Conservation (phyloP, 1,140 invertebrate species). For the Matsumurasca onukii region DNA sequence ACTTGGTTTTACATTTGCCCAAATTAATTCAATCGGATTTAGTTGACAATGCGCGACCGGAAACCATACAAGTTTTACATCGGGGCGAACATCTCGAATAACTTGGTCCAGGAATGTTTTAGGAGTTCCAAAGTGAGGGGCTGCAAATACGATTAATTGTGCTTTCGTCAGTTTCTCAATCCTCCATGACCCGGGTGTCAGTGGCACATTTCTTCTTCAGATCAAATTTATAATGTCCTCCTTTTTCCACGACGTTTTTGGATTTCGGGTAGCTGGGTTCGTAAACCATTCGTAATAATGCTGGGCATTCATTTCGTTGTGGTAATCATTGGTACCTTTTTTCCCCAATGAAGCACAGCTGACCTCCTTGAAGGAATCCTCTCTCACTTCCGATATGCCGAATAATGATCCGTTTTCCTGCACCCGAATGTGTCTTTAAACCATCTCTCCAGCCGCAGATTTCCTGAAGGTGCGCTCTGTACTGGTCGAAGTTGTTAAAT, state of each 20-base stretch:
- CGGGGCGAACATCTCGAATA: conserved; percentile 9
- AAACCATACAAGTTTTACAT: conserved; percentile 24
- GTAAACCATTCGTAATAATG: background rate
- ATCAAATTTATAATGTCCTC: background rate
- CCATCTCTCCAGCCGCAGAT: background rate
- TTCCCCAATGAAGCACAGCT: background rate
- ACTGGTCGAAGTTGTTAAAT: background rate
- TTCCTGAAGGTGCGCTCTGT: background rate
- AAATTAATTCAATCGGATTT: conserved; percentile 33
- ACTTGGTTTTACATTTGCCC: conserved; percentile 25
- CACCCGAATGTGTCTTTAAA: background rate
- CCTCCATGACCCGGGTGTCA: background rate
- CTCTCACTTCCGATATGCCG: background rate
- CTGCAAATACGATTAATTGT: background rate
- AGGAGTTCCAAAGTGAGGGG: background rate
- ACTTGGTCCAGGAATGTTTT: background rate
- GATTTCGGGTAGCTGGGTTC: too few species aligned
- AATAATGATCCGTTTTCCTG: background rate
- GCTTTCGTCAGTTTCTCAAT: background rate
- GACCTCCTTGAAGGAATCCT: background rate
- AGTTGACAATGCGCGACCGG: conserved; percentile 30
- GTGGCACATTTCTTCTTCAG: background rate
- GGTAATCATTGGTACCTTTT: background rate
- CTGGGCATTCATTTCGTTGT: background rate
- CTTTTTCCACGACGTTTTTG: too few species aligned